These are phyloP conservation scores for Maniola hyperantus DNA, from an alignment of 2,888 invertebrate genomes.

Conservation along the genomic window DNA sequence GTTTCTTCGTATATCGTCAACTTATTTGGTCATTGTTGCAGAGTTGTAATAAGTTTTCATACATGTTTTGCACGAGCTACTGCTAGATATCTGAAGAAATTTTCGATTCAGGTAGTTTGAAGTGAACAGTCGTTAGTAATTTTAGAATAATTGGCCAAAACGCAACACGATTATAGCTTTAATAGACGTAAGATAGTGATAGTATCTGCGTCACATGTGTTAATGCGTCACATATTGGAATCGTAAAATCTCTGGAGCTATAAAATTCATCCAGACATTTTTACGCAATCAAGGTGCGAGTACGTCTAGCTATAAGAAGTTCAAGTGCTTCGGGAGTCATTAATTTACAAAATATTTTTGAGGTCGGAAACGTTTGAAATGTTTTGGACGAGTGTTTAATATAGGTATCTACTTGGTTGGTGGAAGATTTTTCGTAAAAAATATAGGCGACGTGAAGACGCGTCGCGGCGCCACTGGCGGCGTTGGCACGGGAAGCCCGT, in stretches of 20 bases:
- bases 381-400: constrained; percentile 4
- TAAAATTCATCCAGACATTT: constrained; percentile 30
- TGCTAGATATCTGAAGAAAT: not conserved
- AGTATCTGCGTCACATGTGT: constrained; percentile 24
- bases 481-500: constrained; percentile 69
- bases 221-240: constrained; percentile 35
- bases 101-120: not conserved
- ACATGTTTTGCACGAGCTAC: not conserved
- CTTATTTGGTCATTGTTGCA: no score
- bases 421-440: constrained; percentile 55
- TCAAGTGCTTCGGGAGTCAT: not conserved
- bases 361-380: not conserved
- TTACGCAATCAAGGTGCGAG: constrained; percentile 22
- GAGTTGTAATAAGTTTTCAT: no score
- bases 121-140: not conserved
- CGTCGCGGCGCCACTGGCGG: constrained; percentile 64
- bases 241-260: constrained; percentile 30
- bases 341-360: not conserved
- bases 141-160: constrained; percentile 18
- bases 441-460: constrained; percentile 63
- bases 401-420: constrained; percentile 9
- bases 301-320: constrained; percentile 9
- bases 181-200: constrained; percentile 16
- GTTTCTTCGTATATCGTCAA: no score
- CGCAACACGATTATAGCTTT: constrained; percentile 9